Evolutionary conservation across 2,888 invertebrate genomes (phyloP), one percentile per base, ranked within the genome.

Genomic region (Polydrusus cervinus): DNA sequence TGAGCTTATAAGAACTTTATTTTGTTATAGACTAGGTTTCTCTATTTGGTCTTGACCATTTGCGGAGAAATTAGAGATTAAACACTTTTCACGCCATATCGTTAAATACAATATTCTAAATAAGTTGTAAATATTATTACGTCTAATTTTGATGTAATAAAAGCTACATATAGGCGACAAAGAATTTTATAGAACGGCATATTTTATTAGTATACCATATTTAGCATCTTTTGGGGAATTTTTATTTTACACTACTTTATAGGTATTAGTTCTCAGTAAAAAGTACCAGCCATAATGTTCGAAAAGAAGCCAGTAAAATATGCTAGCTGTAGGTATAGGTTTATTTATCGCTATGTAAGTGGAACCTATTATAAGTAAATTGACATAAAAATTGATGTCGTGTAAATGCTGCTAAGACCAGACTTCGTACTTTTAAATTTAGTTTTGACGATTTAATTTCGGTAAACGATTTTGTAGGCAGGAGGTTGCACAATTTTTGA

Each of bases 1-100:
- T 77, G 61, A 76, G 72, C 79, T 78, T 77, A 75, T 79, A 81
- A 82, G 81, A 80, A 81, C 81, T 80, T 81, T 76, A 82, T 82
- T 82, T 81, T 77, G 80, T 75, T 77, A 75, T 76, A 69, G 71
- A 78, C 72, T 78, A 67, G 70, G 77, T 78, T 80, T 81, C 80
- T 81, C 76, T 77, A 79, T 80, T 78, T 79, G 78, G 76, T 51
- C 70, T 69, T 77, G 51, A 45, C 79, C 78, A 71, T 79, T 76
- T 80, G 69, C 62, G 77, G 79, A 60, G 62, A 74, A 71, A 77
- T 75, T 62, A 66, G 70, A 13, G 16, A 67, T 51, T 57, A 62
- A 57, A 70, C 57, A 70, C 65, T 70, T 70, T 51, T 45, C 20
- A 60, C 65, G 43, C 18, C 30, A 40, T 67, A 30, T 20, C 20